These are phyloP conservation scores for Lacerta bilineata DNA, from an alignment of 2,797 vertebrate genomes.

Conservation along the genomic window DNA sequence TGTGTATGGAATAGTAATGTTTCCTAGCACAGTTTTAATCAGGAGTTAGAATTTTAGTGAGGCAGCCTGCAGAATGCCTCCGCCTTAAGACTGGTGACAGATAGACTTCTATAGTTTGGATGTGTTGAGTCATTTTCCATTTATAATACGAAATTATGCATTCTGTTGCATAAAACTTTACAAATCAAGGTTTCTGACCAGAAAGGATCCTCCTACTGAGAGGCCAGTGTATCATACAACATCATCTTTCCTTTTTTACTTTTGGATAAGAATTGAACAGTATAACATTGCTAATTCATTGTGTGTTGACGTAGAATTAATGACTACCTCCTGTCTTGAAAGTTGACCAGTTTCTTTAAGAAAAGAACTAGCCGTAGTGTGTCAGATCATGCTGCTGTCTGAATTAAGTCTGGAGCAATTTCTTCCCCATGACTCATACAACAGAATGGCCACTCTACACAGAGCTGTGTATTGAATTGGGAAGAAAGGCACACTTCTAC, in stretches of 20 bases:
- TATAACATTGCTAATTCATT: not conserved
- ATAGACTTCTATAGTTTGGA: not conserved
- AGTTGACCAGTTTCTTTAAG: not conserved
- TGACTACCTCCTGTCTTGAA: not conserved
- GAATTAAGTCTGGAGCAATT: not conserved
- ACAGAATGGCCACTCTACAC: not conserved
- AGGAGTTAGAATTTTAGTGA: conserved; percentile 32
- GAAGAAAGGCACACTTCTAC: not conserved
- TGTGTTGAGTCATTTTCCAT: conserved; percentile 45
- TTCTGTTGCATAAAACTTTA: conserved; percentile 24
- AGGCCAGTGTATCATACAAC: too few species aligned
- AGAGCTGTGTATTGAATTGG: not conserved
- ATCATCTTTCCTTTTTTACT: conserved; percentile 12
- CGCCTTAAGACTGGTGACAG: fast-evolving
- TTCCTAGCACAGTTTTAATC: conserved; percentile 54
- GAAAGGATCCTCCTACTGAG: not conserved
- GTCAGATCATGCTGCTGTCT: not conserved
- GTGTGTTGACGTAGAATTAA: not conserved
- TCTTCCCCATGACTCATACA: not conserved
- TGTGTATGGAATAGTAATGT: conserved; percentile 72
- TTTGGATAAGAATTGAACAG: not conserved
- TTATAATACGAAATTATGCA: not conserved
- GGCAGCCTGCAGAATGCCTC: not conserved
- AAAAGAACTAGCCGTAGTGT: not conserved
- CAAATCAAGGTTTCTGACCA: not conserved